These are phyloP conservation scores for Rhadinocentrus ornatus DNA, from an alignment of 2,797 vertebrate genomes.

Conservation along the genomic window DNA sequence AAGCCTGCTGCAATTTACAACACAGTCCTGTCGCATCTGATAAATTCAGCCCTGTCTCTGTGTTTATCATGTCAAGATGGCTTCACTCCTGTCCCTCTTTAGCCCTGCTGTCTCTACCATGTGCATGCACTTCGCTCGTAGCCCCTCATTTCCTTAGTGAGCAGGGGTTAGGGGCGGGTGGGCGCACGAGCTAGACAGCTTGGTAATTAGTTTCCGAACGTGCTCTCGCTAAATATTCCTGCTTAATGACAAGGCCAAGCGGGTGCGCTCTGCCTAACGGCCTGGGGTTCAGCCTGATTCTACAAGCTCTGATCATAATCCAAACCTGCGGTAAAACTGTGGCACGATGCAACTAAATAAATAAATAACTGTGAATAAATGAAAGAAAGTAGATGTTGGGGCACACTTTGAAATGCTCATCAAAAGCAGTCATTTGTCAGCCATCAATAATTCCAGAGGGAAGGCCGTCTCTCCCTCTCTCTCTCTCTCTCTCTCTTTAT, in stretches of 20 bases:
- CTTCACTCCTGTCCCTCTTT: conserved; percentile 73
- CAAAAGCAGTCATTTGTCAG: conserved; percentile 72
- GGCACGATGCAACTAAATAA: conserved; percentile 43
- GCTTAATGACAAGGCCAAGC: conserved; percentile 71
- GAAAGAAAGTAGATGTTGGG: conserved; percentile 66
- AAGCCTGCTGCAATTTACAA: conserved; percentile 73
- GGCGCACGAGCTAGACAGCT: conserved; percentile 66
- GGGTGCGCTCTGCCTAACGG: conserved; percentile 45
- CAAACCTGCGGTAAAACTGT: conserved; percentile 53
- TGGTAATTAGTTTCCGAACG: conserved; percentile 75
- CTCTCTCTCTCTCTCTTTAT: conserved; percentile 20
- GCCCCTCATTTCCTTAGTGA: conserved; percentile 64
- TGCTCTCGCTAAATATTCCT: conserved; percentile 71
- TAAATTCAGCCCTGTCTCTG: conserved; percentile 69
- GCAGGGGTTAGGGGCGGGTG: conserved; percentile 21
- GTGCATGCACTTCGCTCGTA: conserved; percentile 48
- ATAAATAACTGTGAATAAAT: conserved; percentile 63
- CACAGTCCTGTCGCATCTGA: conserved; percentile 68
- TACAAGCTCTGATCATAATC: conserved; percentile 63
- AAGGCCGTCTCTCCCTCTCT: conserved; percentile 38
- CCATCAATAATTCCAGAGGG: conserved; percentile 72
- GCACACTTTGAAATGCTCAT: conserved; percentile 76
- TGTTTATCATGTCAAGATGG: conserved; percentile 80
- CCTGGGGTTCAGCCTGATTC: conserved; percentile 55
- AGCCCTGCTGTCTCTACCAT: conserved; percentile 53